Evolutionary conservation across 2,888 invertebrate genomes (phyloP).

Genomic region (Amphimallon solstitiale): DNA sequence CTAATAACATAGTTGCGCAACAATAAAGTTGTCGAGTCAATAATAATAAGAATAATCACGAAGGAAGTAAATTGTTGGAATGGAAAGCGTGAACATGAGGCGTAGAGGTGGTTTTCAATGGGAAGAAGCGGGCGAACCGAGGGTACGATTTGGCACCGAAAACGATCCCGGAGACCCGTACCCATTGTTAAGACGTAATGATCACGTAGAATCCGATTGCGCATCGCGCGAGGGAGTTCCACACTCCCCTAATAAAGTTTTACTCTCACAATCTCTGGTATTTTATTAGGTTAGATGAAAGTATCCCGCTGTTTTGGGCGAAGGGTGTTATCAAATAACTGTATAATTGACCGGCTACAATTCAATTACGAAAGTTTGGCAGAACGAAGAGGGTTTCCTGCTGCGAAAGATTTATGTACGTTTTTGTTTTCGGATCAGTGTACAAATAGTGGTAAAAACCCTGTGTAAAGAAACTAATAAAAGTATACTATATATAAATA

Average conservation of each 20-base stretch:
- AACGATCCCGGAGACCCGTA: neutral
- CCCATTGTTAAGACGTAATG: neutral
- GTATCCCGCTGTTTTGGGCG: constrained; percentile 9
- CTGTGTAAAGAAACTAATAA: no score
- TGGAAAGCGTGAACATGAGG: neutral
- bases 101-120: no score
- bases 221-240: neutral
- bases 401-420: no score
- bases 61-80: constrained; percentile 14
- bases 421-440: no score
- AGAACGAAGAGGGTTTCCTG: no score
- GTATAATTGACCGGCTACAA: constrained; percentile 35
- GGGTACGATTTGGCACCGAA: neutral
- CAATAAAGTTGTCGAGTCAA: constrained; percentile 32
- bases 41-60: constrained; percentile 32
- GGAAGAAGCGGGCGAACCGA: neutral
- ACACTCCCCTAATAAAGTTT: neutral
- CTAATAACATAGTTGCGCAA: no score
- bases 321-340: constrained; percentile 33
- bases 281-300: constrained; percentile 16
- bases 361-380: constrained; percentile 11
- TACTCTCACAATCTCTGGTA: constrained; percentile 8
- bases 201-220: neutral
- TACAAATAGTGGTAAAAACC: no score
- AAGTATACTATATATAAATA: no score